Base-by-base conservation (phyloP, 2,888 invertebrate species). In the Pardosa pseudoannulata region DNA sequence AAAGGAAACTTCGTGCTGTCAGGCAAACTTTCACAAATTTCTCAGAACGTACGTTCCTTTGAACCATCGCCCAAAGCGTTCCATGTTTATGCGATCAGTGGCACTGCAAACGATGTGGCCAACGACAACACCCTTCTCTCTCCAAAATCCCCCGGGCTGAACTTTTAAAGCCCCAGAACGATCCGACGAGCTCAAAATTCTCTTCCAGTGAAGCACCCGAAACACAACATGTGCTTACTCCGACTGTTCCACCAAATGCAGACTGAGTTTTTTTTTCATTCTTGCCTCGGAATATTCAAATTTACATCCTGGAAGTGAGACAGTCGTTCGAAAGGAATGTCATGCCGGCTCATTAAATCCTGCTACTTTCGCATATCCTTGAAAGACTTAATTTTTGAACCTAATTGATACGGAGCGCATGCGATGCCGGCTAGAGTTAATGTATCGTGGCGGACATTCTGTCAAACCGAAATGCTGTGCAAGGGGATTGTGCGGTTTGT, bases 301-400 rank as follows among this genome's bases (percentile, higher is more conserved):
- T 56, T 56, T 56, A 56, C 56, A 56, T 56, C 56, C 56, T 56
- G 6, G 3, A 23, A 5, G 5, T 23, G 56, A 56, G 11, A 1
- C 36, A 9, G 23, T n/a, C 39, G 41, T 68, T 74, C 82, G 71
- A 36, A 71, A 39, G 65, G 13, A 72, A 76, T 83, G 82, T 83
- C 82, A 83, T 76, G 76, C 64, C 65, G 68, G 27, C 81, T 79
- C 62, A 78, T 16, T 6, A 3, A 68, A 68, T 41, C 50, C 50
- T 46, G 50, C 73, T 83, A 76, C 82, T 83, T 83, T 62, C 76
- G 71, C 56, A n/a, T 28, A 1, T 85, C 83, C 78, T 56, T n/a
- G 28, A 50, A 85, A 78, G 78, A 79, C 83, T 79, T 79, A 85
- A 85, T 85, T 85, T 78, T 78, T 78, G n/a, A 85, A 85, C 83